A percentile compares a stretch with the other conserved stretches of the same genome.
Evolutionary conservation across 1,140 invertebrate species (phyloP).

Genomic region (Macrosteles quadrilineatus): DNA sequence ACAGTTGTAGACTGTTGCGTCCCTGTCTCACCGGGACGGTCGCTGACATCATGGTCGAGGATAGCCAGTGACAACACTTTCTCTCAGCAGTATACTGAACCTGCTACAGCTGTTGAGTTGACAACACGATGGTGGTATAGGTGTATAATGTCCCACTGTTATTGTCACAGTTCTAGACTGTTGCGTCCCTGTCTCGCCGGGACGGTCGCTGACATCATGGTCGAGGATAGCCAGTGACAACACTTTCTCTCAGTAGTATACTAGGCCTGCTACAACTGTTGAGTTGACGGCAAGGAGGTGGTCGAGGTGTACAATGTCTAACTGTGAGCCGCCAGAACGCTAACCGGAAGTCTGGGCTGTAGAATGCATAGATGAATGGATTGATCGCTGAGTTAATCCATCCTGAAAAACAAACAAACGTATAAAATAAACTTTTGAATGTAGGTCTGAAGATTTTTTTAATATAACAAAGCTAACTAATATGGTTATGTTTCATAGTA

Average conservation of each 20-base stretch:
- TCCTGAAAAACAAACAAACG: slow-evolving; percentile 50
- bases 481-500: too few relatives aligned
- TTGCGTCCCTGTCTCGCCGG: slow-evolving; percentile 6
- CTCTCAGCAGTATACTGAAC: slow-evolving; percentile 10
- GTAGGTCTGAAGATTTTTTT: too few relatives aligned
- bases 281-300: background rate
- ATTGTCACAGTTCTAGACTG: background rate
- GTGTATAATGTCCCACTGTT: slow-evolving; percentile 13
- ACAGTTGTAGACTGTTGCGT: slow-evolving; percentile 1
- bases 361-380: slow-evolving; percentile 86
- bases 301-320: slow-evolving; percentile 46
- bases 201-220: slow-evolving; percentile 15
- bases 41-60: slow-evolving; percentile 23
- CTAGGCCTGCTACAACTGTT: slow-evolving; percentile 8
- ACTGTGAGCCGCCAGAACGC: slow-evolving; percentile 80
- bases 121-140: background rate
- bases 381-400: slow-evolving; percentile 92
- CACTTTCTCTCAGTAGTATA: slow-evolving; percentile 18
- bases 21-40: background rate
- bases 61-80: background rate
- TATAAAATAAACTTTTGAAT: too few relatives aligned
- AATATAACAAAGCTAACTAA: too few relatives aligned
- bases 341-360: slow-evolving; percentile 79
- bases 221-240: background rate
- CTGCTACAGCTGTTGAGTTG: background rate